Evolutionary conservation across 2,797 vertebrate genomes (phyloP).

Genomic region (Ateles fusciceps): DNA sequence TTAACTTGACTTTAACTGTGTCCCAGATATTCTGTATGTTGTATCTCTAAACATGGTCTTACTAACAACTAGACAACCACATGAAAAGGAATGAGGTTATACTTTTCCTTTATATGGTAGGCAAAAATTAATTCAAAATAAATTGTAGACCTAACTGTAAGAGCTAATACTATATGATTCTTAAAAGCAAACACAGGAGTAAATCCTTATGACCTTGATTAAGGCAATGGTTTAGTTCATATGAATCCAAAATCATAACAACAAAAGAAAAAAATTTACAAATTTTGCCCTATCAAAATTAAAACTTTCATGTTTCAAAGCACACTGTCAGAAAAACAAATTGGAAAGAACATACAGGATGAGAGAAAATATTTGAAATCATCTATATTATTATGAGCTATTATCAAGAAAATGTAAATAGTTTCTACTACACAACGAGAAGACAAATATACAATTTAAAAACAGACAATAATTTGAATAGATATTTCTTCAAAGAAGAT

Average conservation of each 20-base stretch:
- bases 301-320: neutral
- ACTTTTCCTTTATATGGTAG: neutral
- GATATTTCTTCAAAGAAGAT: neutral
- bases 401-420: neutral
- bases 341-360: neutral
- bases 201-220: neutral
- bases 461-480: neutral
- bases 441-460: neutral
- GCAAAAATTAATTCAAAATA: constrained; percentile 1
- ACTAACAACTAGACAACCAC: neutral
- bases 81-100: neutral
- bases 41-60: neutral
- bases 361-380: neutral
- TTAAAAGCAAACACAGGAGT: neutral
- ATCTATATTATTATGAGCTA: neutral
- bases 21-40: neutral
- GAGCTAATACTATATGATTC: neutral
- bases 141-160: neutral
- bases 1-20: neutral
- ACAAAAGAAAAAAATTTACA: neutral
- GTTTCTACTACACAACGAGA: neutral
- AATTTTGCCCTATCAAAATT: neutral
- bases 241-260: neutral
- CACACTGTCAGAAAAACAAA: neutral
- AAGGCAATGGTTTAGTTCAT: neutral